These are phyloP conservation scores for Andrena minutula DNA, from an alignment of 2,888 invertebrate genomes.

Conservation along the genomic window DNA sequence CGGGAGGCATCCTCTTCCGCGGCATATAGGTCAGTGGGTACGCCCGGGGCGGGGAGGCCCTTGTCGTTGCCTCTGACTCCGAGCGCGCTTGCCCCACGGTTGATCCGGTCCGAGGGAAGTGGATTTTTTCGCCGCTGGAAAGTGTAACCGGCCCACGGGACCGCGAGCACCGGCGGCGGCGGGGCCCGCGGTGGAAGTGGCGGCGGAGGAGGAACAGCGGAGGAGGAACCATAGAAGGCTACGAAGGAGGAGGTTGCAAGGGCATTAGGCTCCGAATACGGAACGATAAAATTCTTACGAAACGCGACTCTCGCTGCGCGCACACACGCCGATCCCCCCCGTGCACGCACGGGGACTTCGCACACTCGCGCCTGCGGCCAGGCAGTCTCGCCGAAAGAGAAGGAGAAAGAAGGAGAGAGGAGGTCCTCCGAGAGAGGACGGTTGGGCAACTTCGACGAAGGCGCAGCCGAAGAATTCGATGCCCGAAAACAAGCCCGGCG, in stretches of 20 bases:
- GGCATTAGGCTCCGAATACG: slow-evolving; percentile 75
- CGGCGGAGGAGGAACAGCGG: slow-evolving; percentile 27
- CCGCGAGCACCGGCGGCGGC: slow-evolving; percentile 5
- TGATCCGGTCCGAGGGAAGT: slow-evolving; percentile 63
- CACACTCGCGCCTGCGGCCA: slow-evolving; percentile 16
- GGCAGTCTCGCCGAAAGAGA: slow-evolving; percentile 26
- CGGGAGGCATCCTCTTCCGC: slow-evolving; percentile 39
- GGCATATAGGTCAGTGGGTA: slow-evolving; percentile 78
- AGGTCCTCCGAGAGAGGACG: slow-evolving; percentile 27
- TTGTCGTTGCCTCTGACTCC: slow-evolving; percentile 12
- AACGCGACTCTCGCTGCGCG: slow-evolving; percentile 56
- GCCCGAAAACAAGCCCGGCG: slow-evolving; percentile 36
- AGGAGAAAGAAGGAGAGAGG: slow-evolving; percentile 25
- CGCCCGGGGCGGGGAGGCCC: slow-evolving; percentile 57
- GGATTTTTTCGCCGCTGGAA: slow-evolving; percentile 53
- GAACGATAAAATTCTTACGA: slow-evolving; percentile 77
- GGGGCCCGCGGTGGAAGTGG: slow-evolving; percentile 37
- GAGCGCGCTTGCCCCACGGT: slow-evolving; percentile 40
- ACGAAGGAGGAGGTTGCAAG: slow-evolving; percentile 68
- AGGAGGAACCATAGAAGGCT: slow-evolving; percentile 49
- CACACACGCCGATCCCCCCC: not conserved
- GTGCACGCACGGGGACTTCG: slow-evolving; percentile 26
- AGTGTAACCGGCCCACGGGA: slow-evolving; percentile 45
- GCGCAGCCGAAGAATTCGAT: slow-evolving; percentile 45
- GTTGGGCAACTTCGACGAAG: slow-evolving; percentile 57